phyloP scores from a whole-genome alignment of 2,113 vertebrate species.

The Labeo catla region DNA sequence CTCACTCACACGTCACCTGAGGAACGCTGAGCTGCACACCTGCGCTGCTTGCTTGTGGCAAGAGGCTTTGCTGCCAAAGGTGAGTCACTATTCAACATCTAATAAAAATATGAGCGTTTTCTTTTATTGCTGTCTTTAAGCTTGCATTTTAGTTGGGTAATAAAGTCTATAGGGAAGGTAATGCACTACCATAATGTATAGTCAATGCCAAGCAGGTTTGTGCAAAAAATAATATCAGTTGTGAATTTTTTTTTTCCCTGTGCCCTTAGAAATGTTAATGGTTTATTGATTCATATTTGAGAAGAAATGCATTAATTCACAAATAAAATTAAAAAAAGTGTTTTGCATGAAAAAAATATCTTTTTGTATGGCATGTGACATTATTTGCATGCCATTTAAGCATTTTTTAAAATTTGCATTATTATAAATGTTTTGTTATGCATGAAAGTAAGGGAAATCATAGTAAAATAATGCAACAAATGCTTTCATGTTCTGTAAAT shows the following conservation, averaged over 20 bases:
- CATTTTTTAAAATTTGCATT: too few species aligned
- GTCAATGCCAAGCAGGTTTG: not conserved
- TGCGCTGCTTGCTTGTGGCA: slow-evolving; percentile 18
- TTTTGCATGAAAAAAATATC: not conserved
- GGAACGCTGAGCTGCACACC: slow-evolving; percentile 34
- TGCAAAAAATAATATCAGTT: not conserved
- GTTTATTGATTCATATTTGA: not conserved
- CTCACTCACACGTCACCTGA: not conserved
- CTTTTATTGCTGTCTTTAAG: not conserved
- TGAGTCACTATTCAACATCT: slow-evolving; percentile 9
- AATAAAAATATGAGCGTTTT: not conserved
- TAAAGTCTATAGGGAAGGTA: not conserved
- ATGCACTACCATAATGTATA: not conserved
- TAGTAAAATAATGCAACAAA: not conserved
- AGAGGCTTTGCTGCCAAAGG: slow-evolving; percentile 19
- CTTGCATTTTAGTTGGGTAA: not conserved
- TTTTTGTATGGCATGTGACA: not conserved
- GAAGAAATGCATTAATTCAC: not conserved
- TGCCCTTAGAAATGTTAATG: not conserved
- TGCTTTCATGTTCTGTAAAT: too few species aligned
- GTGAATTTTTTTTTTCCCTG: not conserved
- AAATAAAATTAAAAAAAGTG: not conserved
- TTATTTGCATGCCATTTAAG: not conserved
- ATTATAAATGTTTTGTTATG: too few species aligned
- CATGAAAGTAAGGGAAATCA: not conserved